Base-by-base conservation (phyloP, 2,888 invertebrate species). In the Rhopalosiphum nymphaeae region DNA sequence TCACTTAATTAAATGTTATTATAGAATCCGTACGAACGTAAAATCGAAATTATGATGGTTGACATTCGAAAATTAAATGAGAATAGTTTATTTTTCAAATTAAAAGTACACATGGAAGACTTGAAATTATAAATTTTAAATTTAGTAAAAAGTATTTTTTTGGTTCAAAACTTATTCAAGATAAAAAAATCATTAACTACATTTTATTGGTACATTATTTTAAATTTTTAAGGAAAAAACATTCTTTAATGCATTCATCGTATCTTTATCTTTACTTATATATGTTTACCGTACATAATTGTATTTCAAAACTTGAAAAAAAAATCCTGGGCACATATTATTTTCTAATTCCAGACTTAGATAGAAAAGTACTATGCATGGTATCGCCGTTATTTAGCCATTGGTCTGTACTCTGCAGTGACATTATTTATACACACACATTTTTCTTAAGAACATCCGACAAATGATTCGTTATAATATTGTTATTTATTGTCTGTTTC, bases 301-400 rank as follows among this genome's bases (percentile, higher is more conserved):
- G n/a, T 67, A 67, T 13, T n/a, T n/a, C 9, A 61, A 61, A 61
- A 29, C 0, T 10, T 61, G 61, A 61, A 10, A 61, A 56, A 57
- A 61, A 61, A 61, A n/a, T n/a, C 10, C 13, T 0, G n/a, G 13
- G 4, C n/a, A n/a, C 29, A 67, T n/a, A 11, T n/a, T n/a, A 11
- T n/a, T 67, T 67, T 13, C 36, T 78, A 26, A 78, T 36, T 36
- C 36, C 78, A 78, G 21, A 36, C 78, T 78, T 78, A 7, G 9
- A 46, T 46, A 46, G 36, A 21, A 9, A 78, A 21, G 9, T 78
- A 21, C 21, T 16, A 53, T 36, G 21, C 3, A 53, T 36, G 21
- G 78, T 36, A 95, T 96, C 97, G 61, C 96, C 96, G 0, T 29
- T 10, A 25, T 11, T 3, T 46, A 78, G 78, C 2, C 67, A 26